These are phyloP conservation scores for Sepioteuthis lessoniana DNA, from an alignment of 2,888 invertebrate species.

Conservation along the genomic window DNA sequence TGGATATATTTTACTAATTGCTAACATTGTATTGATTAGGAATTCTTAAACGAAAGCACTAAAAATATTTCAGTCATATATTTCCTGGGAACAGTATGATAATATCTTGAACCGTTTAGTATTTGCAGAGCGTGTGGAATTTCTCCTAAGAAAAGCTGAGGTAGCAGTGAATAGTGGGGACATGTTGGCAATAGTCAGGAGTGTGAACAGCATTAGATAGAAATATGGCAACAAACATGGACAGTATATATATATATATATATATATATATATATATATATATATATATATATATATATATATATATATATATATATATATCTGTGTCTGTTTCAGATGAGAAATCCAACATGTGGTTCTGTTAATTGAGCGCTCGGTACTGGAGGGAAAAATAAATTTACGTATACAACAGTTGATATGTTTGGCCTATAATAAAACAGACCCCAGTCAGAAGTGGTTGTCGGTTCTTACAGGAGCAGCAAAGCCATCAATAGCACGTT, in stretches of 20 bases:
- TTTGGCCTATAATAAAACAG: background rate
- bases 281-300: too few species aligned
- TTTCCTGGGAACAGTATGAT: background rate
- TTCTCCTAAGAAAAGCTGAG: background rate
- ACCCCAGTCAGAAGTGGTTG: background rate
- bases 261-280: too few species aligned
- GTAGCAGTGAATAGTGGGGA: background rate
- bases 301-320: background rate
- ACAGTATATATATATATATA: background rate
- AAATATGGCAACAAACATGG: background rate
- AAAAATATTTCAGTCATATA: too few species aligned
- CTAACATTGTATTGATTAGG: too few species aligned
- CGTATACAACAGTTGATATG: background rate
- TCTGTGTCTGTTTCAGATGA: background rate
- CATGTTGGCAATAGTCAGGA: too few species aligned
- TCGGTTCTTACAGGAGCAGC: background rate
- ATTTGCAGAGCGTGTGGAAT: background rate
- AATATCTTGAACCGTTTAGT: background rate
- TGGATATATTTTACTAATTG: too few species aligned
- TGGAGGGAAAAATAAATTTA: background rate
- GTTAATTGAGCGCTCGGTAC: background rate
- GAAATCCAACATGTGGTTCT: constrained; percentile 33
- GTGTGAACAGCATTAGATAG: background rate
- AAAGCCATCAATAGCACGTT: background rate
- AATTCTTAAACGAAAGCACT: too few species aligned